These are phyloP conservation scores for Brachyptera putata DNA, from an alignment of 2,888 invertebrate species.

Conservation along the genomic window DNA sequence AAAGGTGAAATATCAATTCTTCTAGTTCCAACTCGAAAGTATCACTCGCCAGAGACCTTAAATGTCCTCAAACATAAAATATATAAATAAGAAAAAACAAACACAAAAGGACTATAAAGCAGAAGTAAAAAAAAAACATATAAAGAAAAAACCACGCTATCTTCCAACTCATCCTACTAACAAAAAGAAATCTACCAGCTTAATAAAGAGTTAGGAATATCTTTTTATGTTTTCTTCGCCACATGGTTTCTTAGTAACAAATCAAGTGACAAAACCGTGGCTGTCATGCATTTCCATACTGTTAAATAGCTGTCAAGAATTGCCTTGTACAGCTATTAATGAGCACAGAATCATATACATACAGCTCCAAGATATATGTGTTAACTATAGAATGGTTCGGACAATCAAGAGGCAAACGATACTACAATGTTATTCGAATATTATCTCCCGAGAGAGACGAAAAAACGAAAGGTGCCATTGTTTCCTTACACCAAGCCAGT, in stretches of 20 bases:
- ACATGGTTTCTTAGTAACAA: constrained; percentile 25
- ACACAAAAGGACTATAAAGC: no score
- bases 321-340: constrained; percentile 11
- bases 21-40: no score
- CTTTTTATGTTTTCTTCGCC: constrained; percentile 20
- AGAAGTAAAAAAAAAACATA: no score
- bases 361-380: neutral
- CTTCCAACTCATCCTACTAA: no score
- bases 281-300: constrained; percentile 15
- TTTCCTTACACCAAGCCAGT: no score
- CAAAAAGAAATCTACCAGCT: constrained; percentile 2
- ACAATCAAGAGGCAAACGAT: neutral
- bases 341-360: neutral
- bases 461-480: neutral
- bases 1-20: no score
- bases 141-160: no score
- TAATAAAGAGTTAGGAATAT: constrained; percentile 25
- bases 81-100: neutral
- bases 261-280: constrained; percentile 24
- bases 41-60: no score
- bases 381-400: neutral
- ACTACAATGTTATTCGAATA: constrained; percentile 4
- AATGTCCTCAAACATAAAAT: neutral
- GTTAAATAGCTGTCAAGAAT: constrained; percentile 20
- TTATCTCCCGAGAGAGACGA: neutral